phyloP scores from a whole-genome alignment of 2,888 invertebrate species.

The Lithosia quadra region DNA sequence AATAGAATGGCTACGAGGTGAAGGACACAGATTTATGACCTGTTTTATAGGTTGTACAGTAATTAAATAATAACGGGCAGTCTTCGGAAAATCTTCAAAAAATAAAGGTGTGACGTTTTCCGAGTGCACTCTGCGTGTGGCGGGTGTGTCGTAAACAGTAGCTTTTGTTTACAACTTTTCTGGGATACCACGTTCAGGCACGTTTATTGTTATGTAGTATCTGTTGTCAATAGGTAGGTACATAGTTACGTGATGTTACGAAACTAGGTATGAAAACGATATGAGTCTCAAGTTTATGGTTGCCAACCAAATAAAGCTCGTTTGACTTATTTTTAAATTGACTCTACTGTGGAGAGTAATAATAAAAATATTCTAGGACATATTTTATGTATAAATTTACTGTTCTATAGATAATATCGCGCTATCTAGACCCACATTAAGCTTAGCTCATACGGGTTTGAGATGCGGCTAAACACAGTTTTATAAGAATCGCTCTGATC shows the following conservation, averaged over 20 bases:
- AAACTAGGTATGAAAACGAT: background rate
- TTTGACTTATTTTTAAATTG: background rate
- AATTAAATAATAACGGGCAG: conserved; percentile 31
- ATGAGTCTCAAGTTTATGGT: background rate
- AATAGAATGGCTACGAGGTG: conserved; percentile 52
- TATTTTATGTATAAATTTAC: too few species aligned
- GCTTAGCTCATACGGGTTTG: too few species aligned
- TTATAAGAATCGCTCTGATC: too few species aligned
- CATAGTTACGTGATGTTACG: background rate
- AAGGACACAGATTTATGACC: conserved; percentile 61
- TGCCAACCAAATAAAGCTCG: background rate
- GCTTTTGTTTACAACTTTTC: background rate
- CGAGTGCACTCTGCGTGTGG: background rate
- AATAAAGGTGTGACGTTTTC: conserved; percentile 10
- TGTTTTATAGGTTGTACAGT: conserved; percentile 39
- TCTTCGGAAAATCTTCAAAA: conserved; percentile 2
- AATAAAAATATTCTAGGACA: background rate
- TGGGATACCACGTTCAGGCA: background rate
- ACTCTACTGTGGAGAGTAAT: background rate
- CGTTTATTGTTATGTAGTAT: conserved; percentile 3
- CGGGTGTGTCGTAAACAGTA: background rate
- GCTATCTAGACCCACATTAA: too few species aligned
- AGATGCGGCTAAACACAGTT: too few species aligned
- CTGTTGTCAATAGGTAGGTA: background rate
- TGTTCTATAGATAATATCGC: too few species aligned